Conservation (phyloP, 2,113 vertebrate genomes). For the Cryptotis parvus region DNA sequence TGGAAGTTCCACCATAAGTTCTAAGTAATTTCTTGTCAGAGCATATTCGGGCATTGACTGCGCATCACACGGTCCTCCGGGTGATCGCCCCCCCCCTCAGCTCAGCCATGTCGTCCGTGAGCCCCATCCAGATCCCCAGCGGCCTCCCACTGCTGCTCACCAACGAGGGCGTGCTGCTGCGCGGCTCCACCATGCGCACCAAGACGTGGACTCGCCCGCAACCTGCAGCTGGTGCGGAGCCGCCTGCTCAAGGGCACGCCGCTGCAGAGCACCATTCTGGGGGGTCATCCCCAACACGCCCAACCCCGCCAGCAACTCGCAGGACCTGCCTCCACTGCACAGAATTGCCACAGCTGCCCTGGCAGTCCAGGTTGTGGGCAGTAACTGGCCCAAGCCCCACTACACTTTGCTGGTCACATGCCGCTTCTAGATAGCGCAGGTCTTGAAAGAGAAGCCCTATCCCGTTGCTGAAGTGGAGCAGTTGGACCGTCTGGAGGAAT, state of each 20-base stretch:
- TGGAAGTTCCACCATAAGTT: constrained; percentile 97
- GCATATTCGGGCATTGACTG: constrained; percentile 99
- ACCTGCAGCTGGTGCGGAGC: constrained; percentile 95
- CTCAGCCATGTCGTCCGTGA: constrained; percentile 86
- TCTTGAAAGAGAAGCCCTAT: constrained; percentile 94
- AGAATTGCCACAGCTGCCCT: constrained; percentile 97
- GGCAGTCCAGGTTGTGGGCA: constrained; percentile 97
- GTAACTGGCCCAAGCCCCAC: constrained; percentile 99
- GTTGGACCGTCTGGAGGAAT: constrained; percentile 94
- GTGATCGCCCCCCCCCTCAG: fast-evolving
- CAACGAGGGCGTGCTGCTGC: constrained; percentile 95
- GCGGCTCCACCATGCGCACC: constrained; percentile 95
- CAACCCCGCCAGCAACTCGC: constrained; percentile 91
- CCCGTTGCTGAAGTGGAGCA: constrained; percentile 95
- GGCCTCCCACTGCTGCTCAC: constrained; percentile 94
- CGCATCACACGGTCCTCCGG: too few relatives aligned
- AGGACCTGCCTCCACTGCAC: constrained; percentile 93
- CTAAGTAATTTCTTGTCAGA: constrained; percentile 97
- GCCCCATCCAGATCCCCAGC: constrained; percentile 92
- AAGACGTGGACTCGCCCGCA: constrained; percentile 95
- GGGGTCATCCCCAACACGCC: constrained; percentile 94
- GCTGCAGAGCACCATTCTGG: constrained; percentile 96
- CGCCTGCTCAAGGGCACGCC: constrained; percentile 95
- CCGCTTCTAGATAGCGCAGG: constrained; percentile 92
- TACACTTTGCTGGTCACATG: constrained; percentile 96